These are phyloP conservation scores for Erinaceus europaeus DNA, from an alignment of 2,113 vertebrate genomes.

Conservation along the genomic window DNA sequence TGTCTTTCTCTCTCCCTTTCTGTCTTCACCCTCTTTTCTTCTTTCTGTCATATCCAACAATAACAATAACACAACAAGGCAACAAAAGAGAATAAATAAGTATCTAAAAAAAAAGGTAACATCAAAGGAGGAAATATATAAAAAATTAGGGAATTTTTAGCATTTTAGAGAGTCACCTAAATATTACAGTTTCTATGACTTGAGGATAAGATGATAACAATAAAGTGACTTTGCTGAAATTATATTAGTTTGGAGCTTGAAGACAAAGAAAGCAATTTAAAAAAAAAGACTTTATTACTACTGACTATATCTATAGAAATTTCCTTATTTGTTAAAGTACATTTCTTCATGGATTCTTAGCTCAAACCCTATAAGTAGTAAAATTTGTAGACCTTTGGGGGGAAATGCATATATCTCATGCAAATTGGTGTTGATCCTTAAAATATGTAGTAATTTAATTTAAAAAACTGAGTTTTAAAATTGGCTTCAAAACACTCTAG, in stretches of 20 bases:
- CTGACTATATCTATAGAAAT: slow-evolving; percentile 45
- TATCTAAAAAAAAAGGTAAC: too few species aligned
- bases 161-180: slow-evolving; percentile 68
- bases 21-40: too few species aligned
- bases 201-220: slow-evolving; percentile 76
- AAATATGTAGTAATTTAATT: slow-evolving; percentile 8
- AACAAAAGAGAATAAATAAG: too few species aligned
- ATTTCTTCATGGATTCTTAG: slow-evolving; percentile 55
- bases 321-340: slow-evolving; percentile 11
- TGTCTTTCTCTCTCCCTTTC: too few species aligned
- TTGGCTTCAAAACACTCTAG: slow-evolving; percentile 47
- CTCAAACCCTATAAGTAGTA: slow-evolving; percentile 45
- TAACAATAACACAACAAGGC: too few species aligned
- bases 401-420: slow-evolving; percentile 14
- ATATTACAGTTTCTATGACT: slow-evolving; percentile 66
- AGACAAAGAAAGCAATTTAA: slow-evolving; percentile 76
- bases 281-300: slow-evolving; percentile 55
- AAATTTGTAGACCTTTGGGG: slow-evolving; percentile 59
- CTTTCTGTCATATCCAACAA: too few species aligned
- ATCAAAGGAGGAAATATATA: too few species aligned
- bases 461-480: slow-evolving; percentile 57
- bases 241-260: slow-evolving; percentile 69
- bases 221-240: slow-evolving; percentile 66
- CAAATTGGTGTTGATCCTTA: slow-evolving; percentile 63
- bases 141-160: background rate